Evolutionary conservation across 2,797 vertebrate species (phyloP).

Genomic region (Hapalemur alaotrensis): DNA sequence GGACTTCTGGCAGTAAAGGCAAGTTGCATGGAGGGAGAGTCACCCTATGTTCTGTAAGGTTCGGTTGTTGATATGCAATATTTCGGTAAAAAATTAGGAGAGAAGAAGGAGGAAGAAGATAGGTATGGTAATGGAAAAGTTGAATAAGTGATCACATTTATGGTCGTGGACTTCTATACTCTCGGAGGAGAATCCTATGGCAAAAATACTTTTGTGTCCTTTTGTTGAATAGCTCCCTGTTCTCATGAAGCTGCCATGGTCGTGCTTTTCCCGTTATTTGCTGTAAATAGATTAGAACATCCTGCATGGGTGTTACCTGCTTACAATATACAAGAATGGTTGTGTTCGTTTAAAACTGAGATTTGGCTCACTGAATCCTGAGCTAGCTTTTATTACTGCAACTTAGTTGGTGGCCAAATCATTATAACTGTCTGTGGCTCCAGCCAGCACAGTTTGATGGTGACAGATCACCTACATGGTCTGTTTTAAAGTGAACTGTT

Average conservation of each 20-base stretch:
- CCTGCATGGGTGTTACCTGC: neutral
- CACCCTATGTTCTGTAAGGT: neutral
- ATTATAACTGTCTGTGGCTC: neutral
- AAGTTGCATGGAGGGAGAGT: neutral
- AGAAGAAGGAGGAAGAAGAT: neutral
- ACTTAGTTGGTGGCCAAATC: neutral
- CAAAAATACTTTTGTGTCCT: neutral
- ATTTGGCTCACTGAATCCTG: neutral
- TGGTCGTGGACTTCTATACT: neutral
- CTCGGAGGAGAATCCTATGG: neutral
- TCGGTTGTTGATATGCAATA: neutral
- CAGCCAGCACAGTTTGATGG: neutral
- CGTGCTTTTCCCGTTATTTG: neutral
- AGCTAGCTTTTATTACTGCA: neutral
- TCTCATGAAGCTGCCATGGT: neutral
- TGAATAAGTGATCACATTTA: neutral
- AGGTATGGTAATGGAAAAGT: neutral
- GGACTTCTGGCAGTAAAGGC: neutral
- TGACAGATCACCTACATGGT: neutral
- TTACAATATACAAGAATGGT: neutral
- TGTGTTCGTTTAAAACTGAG: neutral
- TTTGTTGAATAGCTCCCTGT: neutral
- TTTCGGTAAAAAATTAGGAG: neutral
- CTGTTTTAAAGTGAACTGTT: neutral
- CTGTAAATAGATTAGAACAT: neutral